Evolutionary conservation across 2,888 invertebrate species (phyloP), one percentile per base, ranked within the genome.

Genomic region (Eurois occulta): DNA sequence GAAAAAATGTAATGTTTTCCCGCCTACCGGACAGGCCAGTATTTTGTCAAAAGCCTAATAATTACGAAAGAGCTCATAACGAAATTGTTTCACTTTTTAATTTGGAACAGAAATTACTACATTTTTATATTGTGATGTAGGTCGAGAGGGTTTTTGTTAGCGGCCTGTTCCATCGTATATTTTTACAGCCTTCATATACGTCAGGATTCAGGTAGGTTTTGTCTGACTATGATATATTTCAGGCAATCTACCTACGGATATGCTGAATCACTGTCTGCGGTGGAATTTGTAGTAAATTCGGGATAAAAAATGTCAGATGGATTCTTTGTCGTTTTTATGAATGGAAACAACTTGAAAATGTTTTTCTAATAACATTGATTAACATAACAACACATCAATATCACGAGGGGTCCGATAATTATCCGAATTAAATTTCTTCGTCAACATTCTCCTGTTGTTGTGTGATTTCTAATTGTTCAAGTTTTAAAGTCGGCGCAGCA

Each of bases 31-130:
- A 55, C 48, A 38, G n/a, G n/a, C 11, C 52, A 67, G 62, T 64
- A 32, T 72, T 82, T 75, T 38, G 35, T 72, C 64, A 83, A 75
- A 81, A 72, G 77, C 81, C 41, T 66, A 66, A 35, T 85, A 83
- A 75, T 83, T 76, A 85, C 41, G 35, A 83, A 84, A 86, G 69
- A 66, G 68, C 62, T 75, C 58, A 78, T 69, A 82, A 68, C 71
- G 58, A 75, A 86, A 83, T 86, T 78, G 84, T 84, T 84, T 83
- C 72, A 78, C 55, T 83, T 77, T 83, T 74, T 86, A 86, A 78
- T 86, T 72, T 83, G 38, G 24, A 70, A 74, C 62, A 75, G 72
- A 72, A 75, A 64, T 58, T 24, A 21, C 62, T 64, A 70, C 66
- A 64, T 78, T 75, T 77, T 82, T 75, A 83, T 78, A 78, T 75